phyloP scores from a whole-genome alignment of 2,888 invertebrate species.

The Agriopis leucophaearia region DNA sequence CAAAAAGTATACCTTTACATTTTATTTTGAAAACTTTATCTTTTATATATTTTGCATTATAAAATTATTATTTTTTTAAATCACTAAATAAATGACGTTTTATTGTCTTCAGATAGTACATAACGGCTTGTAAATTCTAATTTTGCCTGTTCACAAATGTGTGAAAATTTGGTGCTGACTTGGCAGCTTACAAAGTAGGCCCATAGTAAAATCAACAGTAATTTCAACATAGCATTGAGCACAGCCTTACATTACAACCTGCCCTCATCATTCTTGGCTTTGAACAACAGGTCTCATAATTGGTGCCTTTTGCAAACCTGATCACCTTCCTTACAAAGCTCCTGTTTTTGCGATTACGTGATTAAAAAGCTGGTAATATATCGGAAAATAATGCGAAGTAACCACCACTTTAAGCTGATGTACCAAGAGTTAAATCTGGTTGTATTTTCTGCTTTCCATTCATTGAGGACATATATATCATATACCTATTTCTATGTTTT shows the following conservation, averaged over 20 bases:
- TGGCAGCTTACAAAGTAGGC: too few relatives aligned
- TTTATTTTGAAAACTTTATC: too few relatives aligned
- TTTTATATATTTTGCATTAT: too few relatives aligned
- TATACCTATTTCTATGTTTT: too few relatives aligned
- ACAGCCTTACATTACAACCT: constrained; percentile 10
- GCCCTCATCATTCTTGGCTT: constrained; percentile 24
- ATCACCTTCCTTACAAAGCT: constrained; percentile 28
- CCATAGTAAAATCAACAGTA: background rate
- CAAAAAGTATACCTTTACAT: too few relatives aligned
- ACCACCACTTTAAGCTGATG: constrained; percentile 7
- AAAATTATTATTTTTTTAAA: too few relatives aligned
- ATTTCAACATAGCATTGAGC: constrained; percentile 9
- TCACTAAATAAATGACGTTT: too few relatives aligned
- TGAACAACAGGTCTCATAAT: constrained; percentile 16
- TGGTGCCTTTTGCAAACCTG: constrained; percentile 22
- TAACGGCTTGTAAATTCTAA: too few relatives aligned
- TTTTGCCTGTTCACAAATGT: too few relatives aligned
- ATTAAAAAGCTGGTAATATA: constrained; percentile 36
- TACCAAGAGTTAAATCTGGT: constrained; percentile 6
- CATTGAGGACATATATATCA: too few relatives aligned
- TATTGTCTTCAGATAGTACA: too few relatives aligned
- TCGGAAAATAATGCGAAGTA: background rate
- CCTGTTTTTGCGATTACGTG: constrained; percentile 41
- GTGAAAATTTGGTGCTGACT: too few relatives aligned
- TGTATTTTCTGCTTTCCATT: constrained; percentile 11